phyloP scores from a whole-genome alignment of 2,888 invertebrate genomes.

The Deilephila porcellus region DNA sequence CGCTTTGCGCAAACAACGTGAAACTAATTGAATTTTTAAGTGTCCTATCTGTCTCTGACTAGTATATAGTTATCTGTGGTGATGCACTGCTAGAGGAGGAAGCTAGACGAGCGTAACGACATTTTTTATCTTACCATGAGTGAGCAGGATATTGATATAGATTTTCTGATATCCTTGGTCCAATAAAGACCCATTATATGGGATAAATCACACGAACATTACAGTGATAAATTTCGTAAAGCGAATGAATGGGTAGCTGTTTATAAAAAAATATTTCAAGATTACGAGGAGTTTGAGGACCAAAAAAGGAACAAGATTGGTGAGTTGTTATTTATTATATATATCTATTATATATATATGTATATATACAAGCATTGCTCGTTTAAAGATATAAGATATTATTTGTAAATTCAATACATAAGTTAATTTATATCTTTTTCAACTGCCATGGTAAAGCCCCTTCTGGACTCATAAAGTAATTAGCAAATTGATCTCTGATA shows the following conservation, averaged over 20 bases:
- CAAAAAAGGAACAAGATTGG: constrained; percentile 39
- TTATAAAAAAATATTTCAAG: constrained; percentile 38
- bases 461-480: constrained; percentile 43
- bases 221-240: constrained; percentile 38
- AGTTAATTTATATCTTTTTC: constrained; percentile 38
- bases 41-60: no score
- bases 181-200: constrained; percentile 36
- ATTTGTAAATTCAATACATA: constrained; percentile 27
- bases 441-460: constrained; percentile 41
- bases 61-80: no score
- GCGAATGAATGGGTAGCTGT: constrained; percentile 40
- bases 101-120: no score
- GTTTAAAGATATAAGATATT: constrained; percentile 10
- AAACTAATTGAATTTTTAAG: no score
- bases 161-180: constrained; percentile 43
- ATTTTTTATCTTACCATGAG: constrained; percentile 40
- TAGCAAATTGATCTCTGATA: constrained; percentile 45
- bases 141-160: constrained; percentile 44
- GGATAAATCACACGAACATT: constrained; percentile 36
- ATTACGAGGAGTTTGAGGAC: constrained; percentile 36
- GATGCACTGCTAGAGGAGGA: no score
- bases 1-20: no score
- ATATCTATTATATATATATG: no score
- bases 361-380: constrained; percentile 26
- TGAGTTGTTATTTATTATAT: constrained; percentile 35